A percentile compares a stretch with the other conserved stretches of the same genome.
phyloP scores from a whole-genome alignment of 2,797 vertebrate genomes.

The Falco novaeseelandiae region DNA sequence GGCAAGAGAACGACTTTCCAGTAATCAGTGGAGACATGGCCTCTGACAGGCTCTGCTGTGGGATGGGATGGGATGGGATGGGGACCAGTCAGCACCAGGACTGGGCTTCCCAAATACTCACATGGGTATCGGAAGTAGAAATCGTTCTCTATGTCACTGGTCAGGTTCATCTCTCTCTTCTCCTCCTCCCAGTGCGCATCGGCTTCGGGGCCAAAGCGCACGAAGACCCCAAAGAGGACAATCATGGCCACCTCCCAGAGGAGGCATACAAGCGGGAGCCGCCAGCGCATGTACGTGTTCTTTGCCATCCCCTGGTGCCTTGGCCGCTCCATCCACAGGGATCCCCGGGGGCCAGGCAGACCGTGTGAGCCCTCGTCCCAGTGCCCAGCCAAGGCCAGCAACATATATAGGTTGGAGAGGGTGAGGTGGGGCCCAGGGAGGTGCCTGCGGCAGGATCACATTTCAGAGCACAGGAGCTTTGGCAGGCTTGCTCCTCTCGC shows the following conservation, averaged over 20 bases:
- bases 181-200: constrained; percentile 80
- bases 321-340: background rate
- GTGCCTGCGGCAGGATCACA: constrained; percentile 30
- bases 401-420: constrained; percentile 4
- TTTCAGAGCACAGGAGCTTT: background rate
- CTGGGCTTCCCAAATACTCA: constrained; percentile 78
- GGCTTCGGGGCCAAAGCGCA: constrained; percentile 84
- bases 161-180: constrained; percentile 73
- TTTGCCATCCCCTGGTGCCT: constrained; percentile 68
- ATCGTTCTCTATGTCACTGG: constrained; percentile 88
- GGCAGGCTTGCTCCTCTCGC: background rate
- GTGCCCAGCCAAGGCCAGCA: accelerated
- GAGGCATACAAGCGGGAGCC: constrained; percentile 86
- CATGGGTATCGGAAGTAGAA: constrained; percentile 98
- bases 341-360: accelerated
- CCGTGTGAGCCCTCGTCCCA: accelerated
- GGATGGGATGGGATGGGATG: background rate
- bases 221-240: constrained; percentile 90
- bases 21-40: accelerated
- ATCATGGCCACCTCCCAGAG: constrained; percentile 89
- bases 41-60: background rate
- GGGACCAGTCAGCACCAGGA: background rate
- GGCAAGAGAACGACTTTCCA: background rate
- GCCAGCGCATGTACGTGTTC: constrained; percentile 87
- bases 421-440: constrained; percentile 59